A percentile compares a stretch with the other conserved stretches of the same genome.
These are phyloP conservation scores for Myiagra hebetior DNA, from an alignment of 2,113 vertebrate species.

Conservation along the genomic window DNA sequence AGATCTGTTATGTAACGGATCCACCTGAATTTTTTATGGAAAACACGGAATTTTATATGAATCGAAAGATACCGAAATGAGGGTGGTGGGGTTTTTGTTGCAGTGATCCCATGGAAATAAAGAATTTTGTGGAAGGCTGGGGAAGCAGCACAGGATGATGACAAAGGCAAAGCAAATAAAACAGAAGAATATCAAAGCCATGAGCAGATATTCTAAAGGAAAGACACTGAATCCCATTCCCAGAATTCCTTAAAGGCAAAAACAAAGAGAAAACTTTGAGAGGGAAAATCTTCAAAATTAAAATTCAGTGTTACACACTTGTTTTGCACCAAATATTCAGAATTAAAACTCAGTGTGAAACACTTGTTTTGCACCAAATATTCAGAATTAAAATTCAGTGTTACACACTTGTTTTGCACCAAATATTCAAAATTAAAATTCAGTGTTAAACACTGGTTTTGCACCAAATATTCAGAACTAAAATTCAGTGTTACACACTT, in stretches of 20 bases:
- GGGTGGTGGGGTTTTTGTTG: background rate
- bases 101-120: accelerated
- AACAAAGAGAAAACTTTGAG: background rate
- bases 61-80: background rate
- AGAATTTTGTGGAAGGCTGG: background rate
- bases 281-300: accelerated
- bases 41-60: background rate
- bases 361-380: too few relatives aligned
- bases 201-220: background rate
- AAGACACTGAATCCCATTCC: background rate
- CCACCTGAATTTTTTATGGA: background rate
- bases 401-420: too few relatives aligned
- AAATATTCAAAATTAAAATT: accelerated
- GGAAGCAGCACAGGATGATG: background rate
- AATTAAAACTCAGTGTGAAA: too few relatives aligned
- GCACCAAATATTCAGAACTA: accelerated
- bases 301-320: too few relatives aligned
- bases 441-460: too few relatives aligned
- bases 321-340: too few relatives aligned
- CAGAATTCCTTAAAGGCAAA: background rate
- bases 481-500: accelerated
- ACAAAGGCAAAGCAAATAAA: background rate
- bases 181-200: accelerated
- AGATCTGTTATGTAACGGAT: background rate
- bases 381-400: too few relatives aligned